phyloP scores from a whole-genome alignment of 1,140 invertebrate genomes.

The Panagrolaimus sp. region DNA sequence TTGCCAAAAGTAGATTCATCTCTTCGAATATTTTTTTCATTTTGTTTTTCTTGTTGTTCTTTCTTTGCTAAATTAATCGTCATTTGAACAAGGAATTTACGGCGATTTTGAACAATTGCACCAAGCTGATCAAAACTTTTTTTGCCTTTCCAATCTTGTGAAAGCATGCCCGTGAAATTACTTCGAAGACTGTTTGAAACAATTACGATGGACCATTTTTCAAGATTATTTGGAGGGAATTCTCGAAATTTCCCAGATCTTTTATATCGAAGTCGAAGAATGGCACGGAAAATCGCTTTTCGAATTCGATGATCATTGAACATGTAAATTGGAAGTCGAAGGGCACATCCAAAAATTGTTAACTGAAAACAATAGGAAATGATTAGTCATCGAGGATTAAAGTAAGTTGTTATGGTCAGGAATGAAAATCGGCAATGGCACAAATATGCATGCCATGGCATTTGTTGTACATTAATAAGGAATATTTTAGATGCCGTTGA shows the following conservation, averaged over 20 bases:
- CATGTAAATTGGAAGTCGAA: slow-evolving; percentile 48
- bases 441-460: too few relatives aligned
- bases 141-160: slow-evolving; percentile 39
- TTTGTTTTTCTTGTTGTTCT: slow-evolving; percentile 25
- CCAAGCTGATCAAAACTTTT: slow-evolving; percentile 49
- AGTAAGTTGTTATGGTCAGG: too few relatives aligned
- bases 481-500: too few relatives aligned
- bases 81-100: slow-evolving; percentile 50
- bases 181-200: slow-evolving; percentile 51
- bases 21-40: background rate
- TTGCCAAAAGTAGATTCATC: background rate
- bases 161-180: slow-evolving; percentile 44
- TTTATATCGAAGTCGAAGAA: slow-evolving; percentile 43
- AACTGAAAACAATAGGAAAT: slow-evolving; percentile 29
- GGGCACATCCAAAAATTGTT: slow-evolving; percentile 50
- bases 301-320: slow-evolving; percentile 42
- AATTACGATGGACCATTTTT: slow-evolving; percentile 56
- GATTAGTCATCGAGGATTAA: too few relatives aligned
- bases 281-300: slow-evolving; percentile 42
- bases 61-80: slow-evolving; percentile 44
- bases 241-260: slow-evolving; percentile 25
- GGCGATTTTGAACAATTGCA: slow-evolving; percentile 47
- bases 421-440: too few relatives aligned
- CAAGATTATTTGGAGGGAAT: slow-evolving; percentile 31
- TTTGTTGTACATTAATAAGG: too few relatives aligned